Evolutionary conservation across 2,888 invertebrate genomes (phyloP).

Genomic region (Pachydiplax longipennis): DNA sequence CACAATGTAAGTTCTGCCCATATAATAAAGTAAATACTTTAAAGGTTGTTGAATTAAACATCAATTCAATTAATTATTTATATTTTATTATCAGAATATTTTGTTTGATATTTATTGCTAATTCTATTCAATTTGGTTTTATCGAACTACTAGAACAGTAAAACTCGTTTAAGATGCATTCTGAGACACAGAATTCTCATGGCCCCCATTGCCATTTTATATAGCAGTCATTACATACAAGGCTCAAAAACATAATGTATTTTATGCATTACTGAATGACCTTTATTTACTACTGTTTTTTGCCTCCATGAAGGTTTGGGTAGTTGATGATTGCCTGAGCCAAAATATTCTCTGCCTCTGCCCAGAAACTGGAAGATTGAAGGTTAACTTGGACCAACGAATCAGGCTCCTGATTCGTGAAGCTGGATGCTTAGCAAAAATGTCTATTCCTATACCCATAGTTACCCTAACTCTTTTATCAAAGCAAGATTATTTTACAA

Average conservation of each 20-base stretch:
- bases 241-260: too few relatives aligned
- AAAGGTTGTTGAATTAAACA: too few relatives aligned
- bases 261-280: too few relatives aligned
- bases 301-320: conserved; percentile 65
- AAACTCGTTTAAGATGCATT: too few relatives aligned
- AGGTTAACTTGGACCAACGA: conserved; percentile 79
- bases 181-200: too few relatives aligned
- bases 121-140: too few relatives aligned
- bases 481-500: conserved; percentile 78
- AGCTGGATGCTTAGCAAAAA: conserved; percentile 83
- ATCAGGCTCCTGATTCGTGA: conserved; percentile 81
- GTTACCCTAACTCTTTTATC: conserved; percentile 80
- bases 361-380: conserved; percentile 69
- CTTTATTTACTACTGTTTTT: background rate
- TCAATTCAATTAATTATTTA: too few relatives aligned
- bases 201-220: too few relatives aligned
- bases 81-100: background rate
- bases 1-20: conserved; percentile 70
- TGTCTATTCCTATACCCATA: conserved; percentile 81
- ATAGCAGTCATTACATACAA: too few relatives aligned
- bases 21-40: background rate
- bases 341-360: conserved; percentile 70
- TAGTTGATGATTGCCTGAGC: conserved; percentile 70
- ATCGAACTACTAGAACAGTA: too few relatives aligned
- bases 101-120: background rate